These are phyloP conservation scores for Drosophila limbata DNA, from an alignment of 2,888 invertebrate genomes.

Conservation along the genomic window DNA sequence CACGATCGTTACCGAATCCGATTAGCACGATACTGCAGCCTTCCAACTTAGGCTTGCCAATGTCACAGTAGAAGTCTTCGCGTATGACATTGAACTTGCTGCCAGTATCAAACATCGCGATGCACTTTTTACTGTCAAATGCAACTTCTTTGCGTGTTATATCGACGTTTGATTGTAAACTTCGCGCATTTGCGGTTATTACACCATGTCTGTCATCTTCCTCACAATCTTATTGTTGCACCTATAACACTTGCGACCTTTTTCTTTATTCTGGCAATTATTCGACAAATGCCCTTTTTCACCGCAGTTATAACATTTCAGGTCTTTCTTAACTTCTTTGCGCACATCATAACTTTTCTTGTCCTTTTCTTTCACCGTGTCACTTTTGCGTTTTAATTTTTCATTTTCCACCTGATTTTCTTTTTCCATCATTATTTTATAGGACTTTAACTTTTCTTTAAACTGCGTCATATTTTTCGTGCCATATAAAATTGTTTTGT, in stretches of 20 bases:
- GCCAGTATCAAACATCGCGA: slow-evolving; percentile 12
- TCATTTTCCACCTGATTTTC: too few relatives aligned
- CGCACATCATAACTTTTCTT: background rate
- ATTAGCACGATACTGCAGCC: background rate
- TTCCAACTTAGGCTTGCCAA: background rate
- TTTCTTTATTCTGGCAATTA: slow-evolving; percentile 1
- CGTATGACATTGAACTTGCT: slow-evolving; percentile 6
- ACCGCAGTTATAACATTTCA: background rate
- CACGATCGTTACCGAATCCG: too few relatives aligned
- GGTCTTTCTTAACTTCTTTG: background rate
- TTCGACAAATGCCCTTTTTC: slow-evolving; percentile 3
- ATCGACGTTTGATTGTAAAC: background rate
- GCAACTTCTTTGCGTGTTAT: slow-evolving; percentile 2
- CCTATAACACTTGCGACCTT: slow-evolving; percentile 3
- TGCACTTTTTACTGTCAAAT: background rate
- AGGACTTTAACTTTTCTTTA: background rate
- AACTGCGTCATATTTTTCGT: slow-evolving; percentile 3
- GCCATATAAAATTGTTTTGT: slow-evolving; percentile 7
- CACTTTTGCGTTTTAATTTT: background rate
- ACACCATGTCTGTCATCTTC: too few relatives aligned
- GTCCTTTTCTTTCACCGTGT: background rate
- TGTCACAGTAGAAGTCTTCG: background rate
- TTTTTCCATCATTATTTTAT: background rate
- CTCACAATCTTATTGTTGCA: background rate
- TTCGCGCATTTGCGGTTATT: background rate